Base-by-base conservation (phyloP, 2,113 vertebrate species). In the Ptychochromis oligacanthus region DNA sequence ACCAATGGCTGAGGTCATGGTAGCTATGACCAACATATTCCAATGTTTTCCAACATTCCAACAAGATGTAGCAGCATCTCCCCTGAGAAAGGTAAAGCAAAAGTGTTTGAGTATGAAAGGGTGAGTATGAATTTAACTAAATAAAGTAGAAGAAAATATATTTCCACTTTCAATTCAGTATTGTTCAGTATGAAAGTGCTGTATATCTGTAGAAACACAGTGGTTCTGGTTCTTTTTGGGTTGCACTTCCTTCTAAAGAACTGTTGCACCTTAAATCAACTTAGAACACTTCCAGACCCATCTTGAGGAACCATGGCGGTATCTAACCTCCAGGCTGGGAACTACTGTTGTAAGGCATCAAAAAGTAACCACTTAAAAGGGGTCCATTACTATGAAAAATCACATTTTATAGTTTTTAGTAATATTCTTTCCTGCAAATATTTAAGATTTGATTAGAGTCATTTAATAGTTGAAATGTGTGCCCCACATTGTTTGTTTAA, bases 331-430 rank as follows among this genome's bases (percentile, higher is more conserved):
- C 52, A n/a, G 52, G 52, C 3, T 54, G 52, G 52, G 20, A 54
- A 54, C 18, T 20, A 52, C 15, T 54, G 7, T 54, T 54, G 49
- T 9, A 54, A 9, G 17, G 14, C 43, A 18, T 52, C 9, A 54
- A 9, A 20, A 43, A 24, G 40, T 65, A 24, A 65, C 13, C n/a
- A n/a, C 7, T 65, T 43, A 24, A 5, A 43, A 43, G n/a, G 61
- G 13, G 1, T 9, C 7, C 4, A 11, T 40, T 12, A 11, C 12
- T 40, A 9, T 24, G 36, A 17, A 0, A 43, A 15, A 1, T 0
- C 15, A 9, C 14, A 8, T 62, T 62, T 36, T n/a, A 11, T 62
- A 46, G 22, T 67, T 26, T 46, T 18, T 46, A 49, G 46, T 4
- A 49, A 49, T 49, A 17, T 24, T 67, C 8, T 26, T 46, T 11